Evolutionary conservation across 1,140 invertebrate genomes (phyloP).

Genomic region (Rhyacophila brunnea): DNA sequence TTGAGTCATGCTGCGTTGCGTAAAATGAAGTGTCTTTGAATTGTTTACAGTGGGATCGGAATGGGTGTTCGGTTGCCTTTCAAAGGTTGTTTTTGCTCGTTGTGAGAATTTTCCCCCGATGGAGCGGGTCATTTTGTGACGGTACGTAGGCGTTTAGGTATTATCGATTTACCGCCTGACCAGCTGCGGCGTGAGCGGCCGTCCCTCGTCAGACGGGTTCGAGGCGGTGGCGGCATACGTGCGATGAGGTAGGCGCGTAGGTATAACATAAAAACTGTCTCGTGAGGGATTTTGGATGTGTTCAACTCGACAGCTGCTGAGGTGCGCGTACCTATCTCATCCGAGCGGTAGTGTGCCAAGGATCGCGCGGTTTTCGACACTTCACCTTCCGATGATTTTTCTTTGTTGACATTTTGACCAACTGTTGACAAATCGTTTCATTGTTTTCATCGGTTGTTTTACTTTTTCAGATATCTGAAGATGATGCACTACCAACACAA

Average conservation of each 20-base stretch:
- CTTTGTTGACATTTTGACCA: no score
- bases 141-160: conserved; percentile 43
- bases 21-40: neutral
- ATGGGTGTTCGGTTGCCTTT: conserved; percentile 49
- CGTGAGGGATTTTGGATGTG: neutral
- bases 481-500: conserved; percentile 57
- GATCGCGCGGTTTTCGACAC: no score
- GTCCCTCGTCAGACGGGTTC: conserved; percentile 37
- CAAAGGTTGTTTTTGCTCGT: conserved; percentile 44
- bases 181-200: conserved; percentile 36
- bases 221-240: conserved; percentile 13
- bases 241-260: conserved; percentile 8
- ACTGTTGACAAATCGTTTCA: neutral
- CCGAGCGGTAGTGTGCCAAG: no score
- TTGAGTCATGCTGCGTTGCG: conserved; percentile 39
- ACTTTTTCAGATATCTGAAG: conserved; percentile 54
- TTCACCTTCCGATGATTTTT: no score
- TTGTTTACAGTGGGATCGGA: conserved; percentile 36
- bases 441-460: conserved; percentile 15
- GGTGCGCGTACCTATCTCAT: no score
- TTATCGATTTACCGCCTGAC: conserved; percentile 55
- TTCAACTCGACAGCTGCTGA: neutral
- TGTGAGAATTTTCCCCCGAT: conserved; percentile 41
- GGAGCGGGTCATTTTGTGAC: conserved; percentile 29
- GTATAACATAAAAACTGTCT: neutral